These are phyloP conservation scores for Heteractis magnifica DNA, from an alignment of 92 coral and sea anemone species.

Conservation along the genomic window DNA sequence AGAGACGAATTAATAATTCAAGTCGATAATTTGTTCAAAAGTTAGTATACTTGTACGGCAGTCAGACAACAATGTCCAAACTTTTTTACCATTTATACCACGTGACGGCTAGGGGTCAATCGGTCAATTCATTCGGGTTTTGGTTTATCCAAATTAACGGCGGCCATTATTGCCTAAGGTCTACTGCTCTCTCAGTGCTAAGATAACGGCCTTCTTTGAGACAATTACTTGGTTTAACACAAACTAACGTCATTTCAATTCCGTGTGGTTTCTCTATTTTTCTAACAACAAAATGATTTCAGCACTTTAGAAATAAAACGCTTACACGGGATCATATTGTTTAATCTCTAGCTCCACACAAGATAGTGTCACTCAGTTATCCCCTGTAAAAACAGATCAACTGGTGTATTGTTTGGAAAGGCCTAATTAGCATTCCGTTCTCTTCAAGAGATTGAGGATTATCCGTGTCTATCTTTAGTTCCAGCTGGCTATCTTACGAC, in stretches of 20 bases:
- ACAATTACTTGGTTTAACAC: background rate
- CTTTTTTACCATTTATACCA: too few species aligned
- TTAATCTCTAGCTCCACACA: background rate
- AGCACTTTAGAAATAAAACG: background rate
- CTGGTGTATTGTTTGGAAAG: background rate
- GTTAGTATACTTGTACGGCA: too few species aligned
- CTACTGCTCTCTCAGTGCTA: too few species aligned
- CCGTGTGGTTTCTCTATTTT: background rate
- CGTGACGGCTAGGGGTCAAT: too few species aligned
- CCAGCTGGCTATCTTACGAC: background rate
- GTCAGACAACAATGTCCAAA: too few species aligned
- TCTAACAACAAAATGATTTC: background rate
- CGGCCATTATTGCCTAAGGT: too few species aligned
- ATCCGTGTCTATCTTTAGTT: background rate
- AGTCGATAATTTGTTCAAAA: too few species aligned
- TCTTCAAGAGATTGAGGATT: background rate
- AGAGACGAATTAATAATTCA: too few species aligned
- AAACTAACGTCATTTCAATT: background rate
- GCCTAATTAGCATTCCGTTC: slow-evolving; percentile 1
- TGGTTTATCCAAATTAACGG: too few species aligned
- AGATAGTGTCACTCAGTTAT: background rate
- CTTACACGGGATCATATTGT: background rate
- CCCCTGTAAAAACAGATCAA: slow-evolving; percentile 6
- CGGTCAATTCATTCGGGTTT: too few species aligned
- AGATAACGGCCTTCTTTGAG: too few species aligned